Evolutionary conservation across 2,797 vertebrate genomes (phyloP), one percentile per base, ranked within the genome.

Genomic region (Lerista edwardsae): DNA sequence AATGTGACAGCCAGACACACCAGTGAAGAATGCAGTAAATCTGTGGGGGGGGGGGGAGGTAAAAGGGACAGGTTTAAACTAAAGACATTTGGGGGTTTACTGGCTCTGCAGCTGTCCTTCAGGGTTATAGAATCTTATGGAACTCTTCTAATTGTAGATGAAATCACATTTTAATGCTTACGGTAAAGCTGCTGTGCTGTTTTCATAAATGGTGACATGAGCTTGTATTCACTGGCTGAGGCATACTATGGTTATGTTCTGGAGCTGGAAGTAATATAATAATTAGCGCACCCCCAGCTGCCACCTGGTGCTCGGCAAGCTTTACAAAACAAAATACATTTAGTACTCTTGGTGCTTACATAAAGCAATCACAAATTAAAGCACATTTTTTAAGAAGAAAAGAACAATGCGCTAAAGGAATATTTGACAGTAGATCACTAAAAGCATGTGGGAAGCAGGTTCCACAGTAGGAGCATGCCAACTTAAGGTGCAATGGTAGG

Each of bases 231-330:
- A 17, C 10, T n/a, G n/a, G 5, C 82, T 84, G 62, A 82, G 41
- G 5, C 27, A 75, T 75, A 31, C 75, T 84, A 0, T 73, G 64
- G 19, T 61, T 69, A 0, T 27, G 47, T 65, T 84, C 3, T 61
- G 19, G 36, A 61, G 73, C 72, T 41, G 51, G 25, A 29, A 29
- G 21, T 64, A 84, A 69, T 84, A 44, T 77, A 84, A 69, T 84
- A 77, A 84, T 84, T 76, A 83, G 31, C 34, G 9, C 74, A 77
- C 51, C 39, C 65, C 51, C 64, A 68, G 64, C 74, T 83, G 73
- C 75, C 82, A 77, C 73, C 64, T 77, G 73, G 29, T 77, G 64
- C 55, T 68, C 57, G 47, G 62, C 9, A 61, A 57, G 47, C 34
- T 55, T 83, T 68, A 59, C 74, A 51, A 51, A 59, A 41, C 57